phyloP scores from a whole-genome alignment of 2,888 invertebrate species.

The Ormyrus pomaceus region DNA sequence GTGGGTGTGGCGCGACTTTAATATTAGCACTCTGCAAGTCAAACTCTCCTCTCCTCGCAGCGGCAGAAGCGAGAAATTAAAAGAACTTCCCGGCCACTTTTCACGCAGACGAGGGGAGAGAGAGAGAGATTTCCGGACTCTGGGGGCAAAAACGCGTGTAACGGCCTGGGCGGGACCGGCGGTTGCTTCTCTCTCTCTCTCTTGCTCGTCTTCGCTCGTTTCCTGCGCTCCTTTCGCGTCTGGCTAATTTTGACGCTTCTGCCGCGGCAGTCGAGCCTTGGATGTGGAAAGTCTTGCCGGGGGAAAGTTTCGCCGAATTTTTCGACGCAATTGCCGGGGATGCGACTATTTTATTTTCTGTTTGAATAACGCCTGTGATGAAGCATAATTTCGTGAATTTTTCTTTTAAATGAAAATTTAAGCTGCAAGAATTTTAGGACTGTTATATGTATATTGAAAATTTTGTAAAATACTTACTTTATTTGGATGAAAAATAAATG shows the following conservation, averaged over 20 bases:
- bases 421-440: too few species aligned
- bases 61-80: constrained; percentile 58
- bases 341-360: too few species aligned
- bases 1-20: constrained; percentile 59
- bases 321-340: too few species aligned
- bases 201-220: constrained; percentile 8
- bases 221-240: constrained; percentile 39
- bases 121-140: constrained; percentile 38
- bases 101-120: constrained; percentile 13
- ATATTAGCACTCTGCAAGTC: constrained; percentile 66
- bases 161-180: constrained; percentile 41
- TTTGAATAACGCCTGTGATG: too few species aligned
- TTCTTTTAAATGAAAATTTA: too few species aligned
- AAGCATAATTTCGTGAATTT: too few species aligned
- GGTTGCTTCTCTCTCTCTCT: background rate
- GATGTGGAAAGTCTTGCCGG: background rate
- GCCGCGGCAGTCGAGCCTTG: background rate
- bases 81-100: constrained; percentile 60
- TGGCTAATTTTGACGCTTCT: constrained; percentile 56
- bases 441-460: too few species aligned
- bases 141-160: constrained; percentile 48
- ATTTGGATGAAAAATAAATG: too few species aligned
- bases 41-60: constrained; percentile 44
- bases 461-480: too few species aligned
- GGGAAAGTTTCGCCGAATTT: background rate